A percentile compares a stretch with the other conserved stretches of the same genome.
phyloP scores from a whole-genome alignment of 2,113 vertebrate genomes.

The Xiphias gladius region DNA sequence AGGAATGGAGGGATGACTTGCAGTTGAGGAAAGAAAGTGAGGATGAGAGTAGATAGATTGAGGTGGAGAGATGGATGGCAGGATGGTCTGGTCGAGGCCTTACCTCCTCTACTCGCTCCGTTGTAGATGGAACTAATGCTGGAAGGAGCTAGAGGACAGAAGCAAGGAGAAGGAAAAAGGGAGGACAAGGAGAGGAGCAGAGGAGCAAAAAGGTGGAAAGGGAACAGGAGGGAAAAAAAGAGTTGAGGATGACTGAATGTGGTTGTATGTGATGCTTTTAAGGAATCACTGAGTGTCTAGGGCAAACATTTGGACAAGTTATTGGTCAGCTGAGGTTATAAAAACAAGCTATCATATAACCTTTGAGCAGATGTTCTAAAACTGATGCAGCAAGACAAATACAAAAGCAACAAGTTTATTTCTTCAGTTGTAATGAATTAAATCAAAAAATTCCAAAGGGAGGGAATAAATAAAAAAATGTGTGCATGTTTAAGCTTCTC shows the following conservation, averaged over 20 bases:
- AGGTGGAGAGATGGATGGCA: not conserved
- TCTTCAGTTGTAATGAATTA: not conserved
- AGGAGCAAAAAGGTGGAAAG: slow-evolving; percentile 4
- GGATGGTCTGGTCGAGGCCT: slow-evolving; percentile 57
- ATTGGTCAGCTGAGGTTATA: slow-evolving; percentile 35
- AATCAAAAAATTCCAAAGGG: not conserved
- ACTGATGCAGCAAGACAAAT: not conserved
- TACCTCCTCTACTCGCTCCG: slow-evolving; percentile 87
- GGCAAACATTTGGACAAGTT: not conserved
- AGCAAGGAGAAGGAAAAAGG: slow-evolving; percentile 26
- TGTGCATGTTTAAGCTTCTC: no score
- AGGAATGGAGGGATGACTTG: slow-evolving; percentile 34
- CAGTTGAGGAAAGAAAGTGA: slow-evolving; percentile 4
- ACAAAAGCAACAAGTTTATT: not conserved
- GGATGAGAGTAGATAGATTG: slow-evolving; percentile 12
- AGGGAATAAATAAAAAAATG: no score
- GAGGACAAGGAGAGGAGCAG: slow-evolving; percentile 11
- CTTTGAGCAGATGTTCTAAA: not conserved
- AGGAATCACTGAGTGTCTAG: not conserved
- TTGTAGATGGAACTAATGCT: slow-evolving; percentile 86
- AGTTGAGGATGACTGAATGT: slow-evolving; percentile 24
- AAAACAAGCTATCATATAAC: not conserved
- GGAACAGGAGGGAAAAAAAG: slow-evolving; percentile 33
- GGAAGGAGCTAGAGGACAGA: slow-evolving; percentile 81
- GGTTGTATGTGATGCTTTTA: not conserved